Conservation (phyloP, 2,797 vertebrate species). For the Crocodylus rhombifer region DNA sequence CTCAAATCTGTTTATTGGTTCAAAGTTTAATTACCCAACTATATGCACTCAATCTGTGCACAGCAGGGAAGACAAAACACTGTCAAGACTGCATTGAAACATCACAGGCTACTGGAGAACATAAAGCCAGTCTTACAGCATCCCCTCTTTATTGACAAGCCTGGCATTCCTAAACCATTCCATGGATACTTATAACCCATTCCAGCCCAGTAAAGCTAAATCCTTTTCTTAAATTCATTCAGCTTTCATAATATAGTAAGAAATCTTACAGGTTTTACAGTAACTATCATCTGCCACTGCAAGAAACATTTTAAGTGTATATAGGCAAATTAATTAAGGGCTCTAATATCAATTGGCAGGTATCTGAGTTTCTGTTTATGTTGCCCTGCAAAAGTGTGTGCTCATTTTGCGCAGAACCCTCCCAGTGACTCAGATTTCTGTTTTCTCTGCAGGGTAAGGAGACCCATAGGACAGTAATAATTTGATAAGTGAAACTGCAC, state of each 20-base stretch:
- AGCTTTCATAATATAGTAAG: background rate
- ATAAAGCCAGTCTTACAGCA: background rate
- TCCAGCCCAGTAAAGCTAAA: background rate
- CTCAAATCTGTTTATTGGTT: constrained; percentile 59
- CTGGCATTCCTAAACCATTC: constrained; percentile 19
- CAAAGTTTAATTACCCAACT: constrained; percentile 74
- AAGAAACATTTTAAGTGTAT: background rate
- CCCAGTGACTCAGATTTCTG: background rate
- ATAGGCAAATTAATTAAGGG: no score
- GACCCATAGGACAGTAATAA: background rate
- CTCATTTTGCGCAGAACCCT: background rate
- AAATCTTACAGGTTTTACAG: background rate
- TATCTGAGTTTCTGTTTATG: background rate
- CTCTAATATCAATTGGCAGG: background rate
- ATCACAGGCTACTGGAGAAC: constrained; percentile 13
- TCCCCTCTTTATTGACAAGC: background rate
- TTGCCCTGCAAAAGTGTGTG: background rate
- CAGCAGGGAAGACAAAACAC: constrained; percentile 69
- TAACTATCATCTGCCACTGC: background rate
- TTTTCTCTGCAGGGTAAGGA: background rate
- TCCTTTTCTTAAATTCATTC: background rate
- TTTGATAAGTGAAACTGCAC: background rate
- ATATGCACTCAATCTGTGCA: constrained; percentile 42
- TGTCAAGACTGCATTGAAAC: background rate
- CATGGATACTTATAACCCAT: background rate